Base-by-base conservation (phyloP, 2,113 vertebrate genomes). In the Rhea americana region DNA sequence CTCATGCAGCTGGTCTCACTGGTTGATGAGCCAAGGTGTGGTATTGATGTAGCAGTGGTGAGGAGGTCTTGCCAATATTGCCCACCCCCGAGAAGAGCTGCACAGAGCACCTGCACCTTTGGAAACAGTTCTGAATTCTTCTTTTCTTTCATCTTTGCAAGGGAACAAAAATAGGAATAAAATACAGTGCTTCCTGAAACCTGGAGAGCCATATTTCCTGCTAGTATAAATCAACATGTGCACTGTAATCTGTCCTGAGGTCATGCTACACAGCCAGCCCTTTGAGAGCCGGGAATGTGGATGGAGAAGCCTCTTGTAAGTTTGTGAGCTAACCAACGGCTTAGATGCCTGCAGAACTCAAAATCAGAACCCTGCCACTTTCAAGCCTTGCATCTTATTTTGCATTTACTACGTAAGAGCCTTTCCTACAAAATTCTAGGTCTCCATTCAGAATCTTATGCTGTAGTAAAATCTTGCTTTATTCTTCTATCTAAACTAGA, bases 51-150 rank as follows among this genome's bases (percentile, higher is more conserved):
- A 86, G 87, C 74, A 74, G 59, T 62, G 85, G 71, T 77, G 72
- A 96, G 77, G 77, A 95, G 77, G 81, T 91, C 82, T 66, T 74
- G 85, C 94, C 87, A 88, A 79, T 65, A 91, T 89, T 93, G 75
- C 81, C 88, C 83, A 78, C 51, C 68, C 94, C 90, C 82, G 55
- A 91, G 95, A 92, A 82, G 90, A 96, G 91, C 82, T 77, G 63
- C 5, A 1, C 41, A 56, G 81, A 85, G 87, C 91, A 93, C 94
- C 91, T 95, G 93, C 91, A 95, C 73, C 89, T 96, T 92, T 96
- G 95, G 92, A 97, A 97, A 90, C 48, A 66, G 79, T 97, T 95
- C 78, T 81, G 80, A 92, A 95, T 96, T 91, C 92, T 96, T 96
- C 77, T 62, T 2, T 12, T 80, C 83, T 91, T 93, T 92, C 94